phyloP scores from a whole-genome alignment of 2,797 vertebrate genomes.

The Hydrocynus forskahlii region DNA sequence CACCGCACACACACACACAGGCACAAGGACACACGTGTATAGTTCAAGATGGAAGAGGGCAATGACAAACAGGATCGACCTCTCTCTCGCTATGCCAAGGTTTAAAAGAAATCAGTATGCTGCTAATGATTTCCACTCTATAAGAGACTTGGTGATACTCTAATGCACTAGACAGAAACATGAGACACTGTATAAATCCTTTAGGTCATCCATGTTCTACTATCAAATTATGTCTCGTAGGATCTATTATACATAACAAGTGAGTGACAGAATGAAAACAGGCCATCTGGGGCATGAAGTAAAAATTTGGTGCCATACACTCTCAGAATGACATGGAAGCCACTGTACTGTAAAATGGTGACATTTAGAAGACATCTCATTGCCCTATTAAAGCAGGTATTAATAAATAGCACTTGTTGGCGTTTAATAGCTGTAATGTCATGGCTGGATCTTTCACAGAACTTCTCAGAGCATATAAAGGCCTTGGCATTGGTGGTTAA shows the following conservation, averaged over 20 bases:
- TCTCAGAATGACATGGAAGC: slow-evolving; percentile 23
- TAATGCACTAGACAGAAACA: slow-evolving; percentile 43
- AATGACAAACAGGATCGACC: slow-evolving; percentile 50
- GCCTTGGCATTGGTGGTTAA: slow-evolving; percentile 16
- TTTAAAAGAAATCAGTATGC: slow-evolving; percentile 48
- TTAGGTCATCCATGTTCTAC: slow-evolving; percentile 38
- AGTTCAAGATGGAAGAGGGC: slow-evolving; percentile 11
- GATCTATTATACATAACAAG: slow-evolving; percentile 44
- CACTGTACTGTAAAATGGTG: slow-evolving; percentile 15
- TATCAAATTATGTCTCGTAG: slow-evolving; percentile 43
- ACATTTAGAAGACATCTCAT: not conserved
- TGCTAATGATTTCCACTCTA: slow-evolving; percentile 46
- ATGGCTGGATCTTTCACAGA: slow-evolving; percentile 27
- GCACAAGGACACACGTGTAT: not conserved
- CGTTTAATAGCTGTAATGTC: slow-evolving; percentile 32
- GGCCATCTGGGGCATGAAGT: slow-evolving; percentile 46
- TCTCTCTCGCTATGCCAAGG: not conserved
- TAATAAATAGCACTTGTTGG: slow-evolving; percentile 28
- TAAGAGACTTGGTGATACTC: slow-evolving; percentile 41
- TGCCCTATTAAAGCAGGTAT: not conserved
- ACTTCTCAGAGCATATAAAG: slow-evolving; percentile 15
- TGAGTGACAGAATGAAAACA: slow-evolving; percentile 60
- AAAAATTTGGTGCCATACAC: slow-evolving; percentile 37
- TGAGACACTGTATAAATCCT: slow-evolving; percentile 37
- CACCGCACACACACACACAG: not conserved